These are phyloP conservation scores for Volucella inflata DNA, from an alignment of 2,888 invertebrate genomes.

Conservation along the genomic window DNA sequence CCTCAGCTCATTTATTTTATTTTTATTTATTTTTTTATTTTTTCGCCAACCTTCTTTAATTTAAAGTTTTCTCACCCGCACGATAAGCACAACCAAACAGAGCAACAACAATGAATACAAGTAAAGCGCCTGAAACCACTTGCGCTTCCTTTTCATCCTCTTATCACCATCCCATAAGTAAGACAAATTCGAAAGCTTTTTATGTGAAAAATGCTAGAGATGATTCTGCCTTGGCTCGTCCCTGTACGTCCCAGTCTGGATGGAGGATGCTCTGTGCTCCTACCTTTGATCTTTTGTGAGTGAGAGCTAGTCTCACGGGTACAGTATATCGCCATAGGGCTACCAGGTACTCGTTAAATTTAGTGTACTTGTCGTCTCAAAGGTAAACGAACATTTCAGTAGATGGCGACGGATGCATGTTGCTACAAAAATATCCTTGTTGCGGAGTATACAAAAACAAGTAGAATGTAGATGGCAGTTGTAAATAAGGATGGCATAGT, in stretches of 20 bases:
- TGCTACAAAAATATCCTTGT: conserved; percentile 59
- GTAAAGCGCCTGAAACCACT: conserved; percentile 31
- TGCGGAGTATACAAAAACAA: conserved; percentile 3
- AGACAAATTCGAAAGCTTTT: conserved; percentile 70
- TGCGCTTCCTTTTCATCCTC: conserved; percentile 49
- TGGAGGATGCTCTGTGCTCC: not conserved
- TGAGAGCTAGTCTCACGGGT: conserved; percentile 48
- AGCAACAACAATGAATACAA: conserved; percentile 17
- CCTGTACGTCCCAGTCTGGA: conserved; percentile 4
- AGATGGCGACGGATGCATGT: conserved; percentile 39
- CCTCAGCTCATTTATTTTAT: too few species aligned
- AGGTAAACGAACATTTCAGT: conserved; percentile 68
- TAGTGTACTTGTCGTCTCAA: conserved; percentile 62
- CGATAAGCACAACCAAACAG: conserved; percentile 9
- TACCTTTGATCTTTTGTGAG: conserved; percentile 71
- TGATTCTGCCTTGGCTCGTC: conserved; percentile 11
- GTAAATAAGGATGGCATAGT: conserved; percentile 22
- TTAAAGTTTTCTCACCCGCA: conserved; percentile 25
- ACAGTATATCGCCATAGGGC: conserved; percentile 61
- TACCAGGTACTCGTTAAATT: conserved; percentile 68
- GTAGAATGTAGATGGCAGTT: conserved; percentile 28
- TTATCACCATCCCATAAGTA: conserved; percentile 36
- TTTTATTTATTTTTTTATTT: too few species aligned
- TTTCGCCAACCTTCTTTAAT: not conserved
- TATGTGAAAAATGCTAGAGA: conserved; percentile 63